Evolutionary conservation across 2,797 vertebrate species (phyloP), one percentile per base, ranked within the genome.

Genomic region (Micrastur ruficollis): DNA sequence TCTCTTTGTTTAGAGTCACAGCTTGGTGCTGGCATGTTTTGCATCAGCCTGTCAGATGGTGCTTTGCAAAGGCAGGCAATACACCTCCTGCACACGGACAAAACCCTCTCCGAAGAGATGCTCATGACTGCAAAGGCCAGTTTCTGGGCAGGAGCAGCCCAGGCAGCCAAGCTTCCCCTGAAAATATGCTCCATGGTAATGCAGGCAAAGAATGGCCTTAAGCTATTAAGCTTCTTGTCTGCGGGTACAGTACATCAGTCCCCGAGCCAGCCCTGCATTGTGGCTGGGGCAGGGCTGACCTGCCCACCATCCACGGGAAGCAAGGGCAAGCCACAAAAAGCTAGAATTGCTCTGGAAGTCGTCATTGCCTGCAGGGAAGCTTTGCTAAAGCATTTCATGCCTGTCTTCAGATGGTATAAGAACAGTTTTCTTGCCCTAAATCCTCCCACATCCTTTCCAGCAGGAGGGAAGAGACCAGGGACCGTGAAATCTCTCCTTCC

Each of bases 1-100:
- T 91, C 89, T 80, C 93, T 96, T 91, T 92, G 94, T 96, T 97
- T 85, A 84, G 20, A 96, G 92, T 92, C 96, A 96, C 93, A 93
- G 96, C 94, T 97, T 97, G 95, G 72, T 86, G 90, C 89, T 94
- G 81, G 90, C 94, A 89, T 97, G 92, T 96, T 97, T 95, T 96
- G 93, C 97, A 95, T 91, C 81, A 95, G 92, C 58, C 86, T 96
- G 93, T 92, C 93, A 96, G 81, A 44, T 7, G 0, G 53, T 40
- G 79, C 86, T 90, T 76, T 92, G 95, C 95, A 75, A 88, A 96
- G n/a, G 79, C 81, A 88, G 72, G 90, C 58, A 72, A 53, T 11
- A 55, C 90, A 86, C 80, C 85, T 85, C 92, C 86, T 86, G 93
- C 90, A 86, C 89, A 68, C 0, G 58, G 91, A 93, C 95, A 89